A percentile compares a stretch with the other conserved stretches of the same genome.
Evolutionary conservation across 2,888 invertebrate genomes (phyloP).

Genomic region (Suillia variegata): DNA sequence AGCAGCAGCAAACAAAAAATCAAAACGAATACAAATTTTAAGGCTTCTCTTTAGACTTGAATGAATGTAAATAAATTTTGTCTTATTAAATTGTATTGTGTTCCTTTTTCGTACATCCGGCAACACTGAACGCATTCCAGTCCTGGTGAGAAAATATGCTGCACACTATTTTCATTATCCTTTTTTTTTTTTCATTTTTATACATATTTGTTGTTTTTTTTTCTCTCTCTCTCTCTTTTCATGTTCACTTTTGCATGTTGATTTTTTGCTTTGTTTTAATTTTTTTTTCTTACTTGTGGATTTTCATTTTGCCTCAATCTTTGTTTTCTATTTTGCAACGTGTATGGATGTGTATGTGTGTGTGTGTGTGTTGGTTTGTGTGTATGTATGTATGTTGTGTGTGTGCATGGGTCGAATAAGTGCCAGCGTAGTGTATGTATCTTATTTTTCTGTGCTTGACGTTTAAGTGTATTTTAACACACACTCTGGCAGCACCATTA

Average conservation of each 20-base stretch:
- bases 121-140: too few species aligned
- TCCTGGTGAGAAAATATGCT: conserved; percentile 48
- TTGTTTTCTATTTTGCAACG: conserved; percentile 30
- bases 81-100: too few species aligned
- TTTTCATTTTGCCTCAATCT: conserved; percentile 32
- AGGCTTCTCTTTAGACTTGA: too few species aligned
- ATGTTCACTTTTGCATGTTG: too few species aligned
- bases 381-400: conserved; percentile 10
- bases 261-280: too few species aligned
- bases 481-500: conserved; percentile 11
- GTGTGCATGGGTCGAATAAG: conserved; percentile 29
- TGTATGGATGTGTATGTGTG: conserved; percentile 5
- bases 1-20: too few species aligned
- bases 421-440: conserved; percentile 19
- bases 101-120: too few species aligned
- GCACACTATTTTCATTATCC: conserved; percentile 36
- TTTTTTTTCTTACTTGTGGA: too few species aligned
- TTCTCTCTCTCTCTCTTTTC: neutral
- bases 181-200: conserved; percentile 43
- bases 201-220: conserved; percentile 29
- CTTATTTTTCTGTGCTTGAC: conserved; percentile 30
- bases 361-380: conserved; percentile 18
- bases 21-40: too few species aligned
- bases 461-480: conserved; percentile 30
- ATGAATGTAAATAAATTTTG: too few species aligned